A percentile compares a stretch with the other conserved stretches of the same genome.
These are phyloP conservation scores for Leptinotarsa lineolata DNA, from an alignment of 1,140 invertebrate genomes.

Conservation along the genomic window DNA sequence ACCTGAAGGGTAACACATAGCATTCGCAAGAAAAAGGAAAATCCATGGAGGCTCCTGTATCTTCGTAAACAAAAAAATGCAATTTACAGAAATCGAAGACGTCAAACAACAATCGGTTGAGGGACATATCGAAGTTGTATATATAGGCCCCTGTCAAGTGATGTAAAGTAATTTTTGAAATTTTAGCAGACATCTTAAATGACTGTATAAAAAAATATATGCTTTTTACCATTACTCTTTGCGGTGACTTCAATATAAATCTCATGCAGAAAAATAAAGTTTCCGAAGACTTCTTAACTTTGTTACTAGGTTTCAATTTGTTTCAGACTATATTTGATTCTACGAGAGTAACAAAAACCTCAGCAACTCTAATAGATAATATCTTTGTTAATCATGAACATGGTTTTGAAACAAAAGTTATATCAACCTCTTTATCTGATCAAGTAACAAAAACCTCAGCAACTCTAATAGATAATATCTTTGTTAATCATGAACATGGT, in stretches of 20 bases:
- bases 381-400: no score
- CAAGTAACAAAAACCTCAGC: no score
- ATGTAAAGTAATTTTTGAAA: slow-evolving; percentile 1
- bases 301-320: slow-evolving; percentile 15
- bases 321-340: slow-evolving; percentile 13
- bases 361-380: no score
- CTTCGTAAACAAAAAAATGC: slow-evolving; percentile 1
- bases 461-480: no score
- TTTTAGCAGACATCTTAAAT: slow-evolving; percentile 8
- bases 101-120: slow-evolving; percentile 6
- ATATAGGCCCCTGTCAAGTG: not conserved
- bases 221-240: no score
- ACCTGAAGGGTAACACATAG: slow-evolving; percentile 7
- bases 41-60: slow-evolving; percentile 12
- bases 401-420: no score
- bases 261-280: slow-evolving; percentile 10
- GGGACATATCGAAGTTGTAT: not conserved
- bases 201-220: slow-evolving; percentile 2
- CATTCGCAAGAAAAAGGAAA: slow-evolving; percentile 1
- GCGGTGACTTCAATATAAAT: no score
- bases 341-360: no score
- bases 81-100: not conserved
- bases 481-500: slow-evolving; percentile 10
- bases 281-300: not conserved
- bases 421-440: no score